Evolutionary conservation across 2,113 vertebrate species (phyloP), one percentile per base, ranked within the genome.

Genomic region (Daphoenositta chrysoptera): DNA sequence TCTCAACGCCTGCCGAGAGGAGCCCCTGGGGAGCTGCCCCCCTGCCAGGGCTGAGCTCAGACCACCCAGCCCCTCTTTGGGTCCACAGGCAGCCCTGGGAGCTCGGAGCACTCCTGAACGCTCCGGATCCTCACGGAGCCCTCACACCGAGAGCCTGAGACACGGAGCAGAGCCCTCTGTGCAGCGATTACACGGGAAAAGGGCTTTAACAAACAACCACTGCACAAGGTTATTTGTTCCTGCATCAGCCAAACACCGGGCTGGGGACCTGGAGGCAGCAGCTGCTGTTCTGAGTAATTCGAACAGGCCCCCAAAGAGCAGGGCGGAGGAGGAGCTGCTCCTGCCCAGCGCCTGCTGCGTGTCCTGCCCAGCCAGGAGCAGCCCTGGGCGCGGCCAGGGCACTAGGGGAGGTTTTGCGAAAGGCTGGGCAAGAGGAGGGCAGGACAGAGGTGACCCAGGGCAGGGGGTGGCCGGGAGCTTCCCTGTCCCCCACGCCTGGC

Each of bases 111-210:
- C 48, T 31, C 28, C 20, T 0, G 47, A 28, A 11, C 73, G 0
- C 37, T 12, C 8, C 0, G 5, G 47, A 11, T 6, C 27, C 82
- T 10, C 8, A 0, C 4, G 0, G 33, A 58, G 27, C 13, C 27
- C 80, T 13, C 1, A 3, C 0, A 11, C 40, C 1, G 2, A 11
- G 50, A 45, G 13, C 4, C 13, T 0, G 68, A 37, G 15, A 9
- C 45, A 1, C 3, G 4, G 18, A 37, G 69, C 89, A 39, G 63
- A 16, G 85, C 11, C 45, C 76, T 4, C 69, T 37, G 17, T 0
- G 50, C 73, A 39, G 76, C 23, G 3, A n/a, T 42, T 11, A 17
- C 75, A 8, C 0, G 2, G 71, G 30, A 13, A 50, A 22, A 80
- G 48, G 76, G 50, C 71, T 86, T 16, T 2, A 23, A 12, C 2